Evolutionary conservation across 2,113 vertebrate species (phyloP), one percentile per base, ranked within the genome.

Genomic region (Pomatostomus ruficeps): DNA sequence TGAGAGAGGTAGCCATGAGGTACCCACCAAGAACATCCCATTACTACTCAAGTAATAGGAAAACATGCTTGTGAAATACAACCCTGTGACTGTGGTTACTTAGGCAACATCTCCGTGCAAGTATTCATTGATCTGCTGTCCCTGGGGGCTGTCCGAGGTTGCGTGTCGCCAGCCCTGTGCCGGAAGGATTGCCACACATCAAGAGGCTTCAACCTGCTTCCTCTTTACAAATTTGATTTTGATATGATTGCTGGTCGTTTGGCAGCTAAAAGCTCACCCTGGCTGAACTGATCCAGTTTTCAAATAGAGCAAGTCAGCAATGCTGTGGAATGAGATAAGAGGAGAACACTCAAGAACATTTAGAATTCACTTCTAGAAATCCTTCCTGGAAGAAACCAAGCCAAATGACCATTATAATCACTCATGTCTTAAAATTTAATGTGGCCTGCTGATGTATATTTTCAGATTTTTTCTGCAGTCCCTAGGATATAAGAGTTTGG

Each of bases 151-250:
- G 1, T 91, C 93, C 93, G 61, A 58, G 73, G 94, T 95, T 97
- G 96, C 84, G 0, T 12, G 57, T 38, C 0, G 11, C 52, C 40
- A 63, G 85, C 85, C 43, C 68, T 57, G 70, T 87, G 82, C 91
- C 89, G 94, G 91, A 96, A 97, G 62, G 42, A 73, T 97, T 96
- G 93, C 95, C 89, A 95, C 95, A 97, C 49, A 29, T 35, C 5
- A 0, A 85, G 84, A 94, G 25, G 36, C 70, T 94, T 55, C 40
- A 51, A 2, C 77, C 89, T 57, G 58, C 84, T 97, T 96, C 95
- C 95, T 92, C 93, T 96, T 97, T 92, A 89, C 40, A 48, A 63
- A 57, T 43, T 48, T 43, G 20, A 91, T 84, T 96, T 76, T 85
- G 29, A 29, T 54, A 40, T 51, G 59, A 24, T 61, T 78, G 40